phyloP scores from a whole-genome alignment of 2,113 vertebrate genomes.

The Epinephelus fuscoguttatus region DNA sequence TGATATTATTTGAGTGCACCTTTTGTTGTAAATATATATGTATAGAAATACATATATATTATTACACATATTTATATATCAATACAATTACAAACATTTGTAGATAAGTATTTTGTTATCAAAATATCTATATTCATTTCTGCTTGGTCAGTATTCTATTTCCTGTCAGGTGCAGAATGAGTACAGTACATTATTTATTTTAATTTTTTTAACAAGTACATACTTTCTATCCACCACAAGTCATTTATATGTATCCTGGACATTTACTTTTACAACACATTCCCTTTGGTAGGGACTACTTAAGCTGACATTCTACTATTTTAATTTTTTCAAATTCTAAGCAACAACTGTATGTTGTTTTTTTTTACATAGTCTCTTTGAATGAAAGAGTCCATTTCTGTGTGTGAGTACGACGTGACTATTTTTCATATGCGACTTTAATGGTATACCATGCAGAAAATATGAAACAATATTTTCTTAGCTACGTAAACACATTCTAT shows the following conservation, averaged over 20 bases:
- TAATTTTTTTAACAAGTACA: conserved; percentile 58
- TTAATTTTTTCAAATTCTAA: conserved; percentile 25
- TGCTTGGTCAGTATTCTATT: conserved; percentile 80
- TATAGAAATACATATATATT: conserved; percentile 83
- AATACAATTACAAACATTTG: conserved; percentile 79
- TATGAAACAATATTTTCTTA: conserved; percentile 72
- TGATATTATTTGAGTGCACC: conserved; percentile 92
- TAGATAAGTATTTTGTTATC: conserved; percentile 85
- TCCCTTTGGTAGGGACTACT: conserved; percentile 40
- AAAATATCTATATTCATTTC: conserved; percentile 73
- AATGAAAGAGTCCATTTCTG: conserved; percentile 27
- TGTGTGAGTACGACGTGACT: conserved; percentile 47
- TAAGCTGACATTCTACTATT: conserved; percentile 40
- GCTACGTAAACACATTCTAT: conserved; percentile 79
- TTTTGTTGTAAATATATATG: conserved; percentile 80
- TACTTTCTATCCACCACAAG: conserved; percentile 76
- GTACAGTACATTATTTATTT: conserved; percentile 64
- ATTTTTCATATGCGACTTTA: conserved; percentile 68
- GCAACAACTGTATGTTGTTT: conserved; percentile 29
- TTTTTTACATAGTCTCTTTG: conserved; percentile 47
- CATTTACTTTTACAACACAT: conserved; percentile 53
- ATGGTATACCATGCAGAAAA: conserved; percentile 59
- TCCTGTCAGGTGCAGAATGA: conserved; percentile 72
- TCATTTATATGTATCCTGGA: conserved; percentile 61
- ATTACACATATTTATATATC: conserved; percentile 83